phyloP scores from a whole-genome alignment of 2,888 invertebrate species.

The Physocephala rufipes region DNA sequence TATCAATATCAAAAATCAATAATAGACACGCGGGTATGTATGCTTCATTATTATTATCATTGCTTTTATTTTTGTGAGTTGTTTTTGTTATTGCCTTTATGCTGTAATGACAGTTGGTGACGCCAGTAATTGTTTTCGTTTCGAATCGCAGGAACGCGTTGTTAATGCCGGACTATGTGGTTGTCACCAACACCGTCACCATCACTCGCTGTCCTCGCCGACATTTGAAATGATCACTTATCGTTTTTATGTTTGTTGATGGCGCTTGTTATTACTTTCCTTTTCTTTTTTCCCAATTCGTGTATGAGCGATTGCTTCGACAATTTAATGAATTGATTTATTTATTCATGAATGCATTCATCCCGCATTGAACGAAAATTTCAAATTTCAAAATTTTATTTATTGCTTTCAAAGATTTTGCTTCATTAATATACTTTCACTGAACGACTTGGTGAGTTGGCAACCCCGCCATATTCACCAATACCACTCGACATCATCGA shows the following conservation, averaged over 20 bases:
- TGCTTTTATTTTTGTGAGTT: not conserved
- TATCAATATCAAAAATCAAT: no score
- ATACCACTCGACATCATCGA: slow-evolving; percentile 22
- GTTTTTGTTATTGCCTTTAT: not conserved
- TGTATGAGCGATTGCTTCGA: not conserved
- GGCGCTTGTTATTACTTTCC: not conserved
- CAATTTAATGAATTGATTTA: not conserved
- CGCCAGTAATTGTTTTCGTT: no score
- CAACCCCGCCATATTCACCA: not conserved
- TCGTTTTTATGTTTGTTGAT: not conserved
- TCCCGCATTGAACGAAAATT: not conserved
- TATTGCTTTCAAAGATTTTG: not conserved
- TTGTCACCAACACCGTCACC: not conserved
- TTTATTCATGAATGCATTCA: slow-evolving; percentile 3
- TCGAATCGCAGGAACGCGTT: no score
- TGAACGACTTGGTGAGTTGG: not conserved
- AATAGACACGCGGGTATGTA: not conserved
- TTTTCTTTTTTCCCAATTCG: not conserved
- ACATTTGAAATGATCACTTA: not conserved
- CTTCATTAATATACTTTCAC: slow-evolving; percentile 3
- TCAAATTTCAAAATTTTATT: slow-evolving; percentile 1
- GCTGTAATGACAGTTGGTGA: not conserved
- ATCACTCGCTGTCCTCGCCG: not conserved
- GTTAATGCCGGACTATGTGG: no score
- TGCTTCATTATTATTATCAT: not conserved